Evolutionary conservation across 2,888 invertebrate species (phyloP).

Genomic region (Pyrgus malvae): DNA sequence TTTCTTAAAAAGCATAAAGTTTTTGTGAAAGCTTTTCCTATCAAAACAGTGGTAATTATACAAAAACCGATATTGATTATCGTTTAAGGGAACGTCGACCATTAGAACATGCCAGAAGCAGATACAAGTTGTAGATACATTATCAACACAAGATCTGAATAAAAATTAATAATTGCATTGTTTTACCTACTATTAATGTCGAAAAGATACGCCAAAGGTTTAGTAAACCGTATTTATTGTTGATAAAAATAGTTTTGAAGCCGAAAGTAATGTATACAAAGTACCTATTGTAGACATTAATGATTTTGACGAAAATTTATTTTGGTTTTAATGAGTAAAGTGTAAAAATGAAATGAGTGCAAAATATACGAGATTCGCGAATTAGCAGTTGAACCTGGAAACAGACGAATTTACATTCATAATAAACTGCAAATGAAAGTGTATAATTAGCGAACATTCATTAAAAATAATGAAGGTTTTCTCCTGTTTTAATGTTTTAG

Average conservation of each 20-base stretch:
- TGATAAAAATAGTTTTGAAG: too few relatives aligned
- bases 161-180: too few relatives aligned
- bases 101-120: conserved; percentile 1
- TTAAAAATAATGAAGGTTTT: conserved; percentile 19
- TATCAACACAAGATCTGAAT: not conserved
- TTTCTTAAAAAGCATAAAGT: not conserved
- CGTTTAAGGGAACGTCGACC: not conserved
- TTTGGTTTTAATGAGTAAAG: too few relatives aligned
- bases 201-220: too few relatives aligned
- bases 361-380: too few relatives aligned
- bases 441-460: conserved; percentile 2
- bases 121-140: not conserved
- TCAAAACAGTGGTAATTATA: not conserved
- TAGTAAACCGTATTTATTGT: too few relatives aligned
- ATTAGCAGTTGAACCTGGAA: not conserved
- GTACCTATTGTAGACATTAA: too few relatives aligned
- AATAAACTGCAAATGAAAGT: not conserved
- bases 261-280: too few relatives aligned
- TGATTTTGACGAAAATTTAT: too few relatives aligned
- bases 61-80: conserved; percentile 7
- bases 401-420: not conserved
- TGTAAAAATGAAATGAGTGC: too few relatives aligned
- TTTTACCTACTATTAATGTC: too few relatives aligned
- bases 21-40: not conserved
- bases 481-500: conserved; percentile 9